Conservation (phyloP, 2,113 vertebrate species). For the Lipotes vexillifer region DNA sequence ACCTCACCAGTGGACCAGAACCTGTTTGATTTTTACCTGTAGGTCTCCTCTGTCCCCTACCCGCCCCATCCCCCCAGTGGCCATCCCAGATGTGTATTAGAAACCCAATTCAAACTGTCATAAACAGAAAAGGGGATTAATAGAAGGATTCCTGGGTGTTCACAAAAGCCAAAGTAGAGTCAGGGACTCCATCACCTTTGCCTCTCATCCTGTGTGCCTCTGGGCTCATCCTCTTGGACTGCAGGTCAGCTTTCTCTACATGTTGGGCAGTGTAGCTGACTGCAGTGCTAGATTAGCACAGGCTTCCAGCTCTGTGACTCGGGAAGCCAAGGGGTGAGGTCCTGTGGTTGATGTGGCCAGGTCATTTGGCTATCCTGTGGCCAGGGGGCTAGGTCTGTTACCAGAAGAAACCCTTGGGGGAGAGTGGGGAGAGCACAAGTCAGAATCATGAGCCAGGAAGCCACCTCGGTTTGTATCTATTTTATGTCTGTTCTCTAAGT, state of each 20-base stretch:
- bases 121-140: background rate
- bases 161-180: background rate
- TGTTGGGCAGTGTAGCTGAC: background rate
- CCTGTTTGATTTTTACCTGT: background rate
- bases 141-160: background rate
- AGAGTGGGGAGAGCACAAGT: background rate
- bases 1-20: background rate
- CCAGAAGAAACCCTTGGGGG: background rate
- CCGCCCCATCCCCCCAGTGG: background rate
- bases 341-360: background rate
- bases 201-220: background rate
- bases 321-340: background rate
- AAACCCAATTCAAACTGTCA: background rate
- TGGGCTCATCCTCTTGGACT: background rate
- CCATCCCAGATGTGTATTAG: background rate
- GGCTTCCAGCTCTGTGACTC: background rate
- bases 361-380: background rate
- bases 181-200: background rate
- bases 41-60: background rate
- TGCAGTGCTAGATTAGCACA: background rate
- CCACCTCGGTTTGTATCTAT: background rate
- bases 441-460: background rate
- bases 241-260: background rate
- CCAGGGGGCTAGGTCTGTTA: background rate
- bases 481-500: background rate